Base-by-base conservation (phyloP, 2,113 vertebrate genomes). In the Columbina picui region DNA sequence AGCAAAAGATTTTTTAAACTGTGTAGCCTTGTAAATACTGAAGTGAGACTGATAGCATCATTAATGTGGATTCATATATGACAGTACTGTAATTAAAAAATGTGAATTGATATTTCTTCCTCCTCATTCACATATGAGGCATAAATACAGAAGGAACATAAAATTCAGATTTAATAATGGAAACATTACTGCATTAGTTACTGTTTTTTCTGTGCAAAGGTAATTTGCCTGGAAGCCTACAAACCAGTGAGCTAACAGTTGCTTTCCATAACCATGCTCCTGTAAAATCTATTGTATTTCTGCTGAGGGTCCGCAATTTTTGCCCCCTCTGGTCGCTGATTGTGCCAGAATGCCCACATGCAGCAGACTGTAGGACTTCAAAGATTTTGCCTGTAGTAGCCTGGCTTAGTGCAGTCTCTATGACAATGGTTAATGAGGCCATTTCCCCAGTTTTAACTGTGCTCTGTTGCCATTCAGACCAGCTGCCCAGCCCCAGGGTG, bases 351-450 rank as follows among this genome's bases (percentile, higher is more conserved):
- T 22, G 29, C 36, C 22, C 17, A 23, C n/a, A 43, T 18, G 4
- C 18, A 76, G 57, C 30, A 50, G 55, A 12, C 16, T 32, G 34
- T 12, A 32, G 23, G 19, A 32, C 36, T 52, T 45, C 3, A 26
- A 77, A 69, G 61, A 27, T 19, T 13, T 84, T 60, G 49, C 25
- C 27, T 29, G 0, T 0, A 65, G 52, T 7, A 38, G 27, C 27
- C 27, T 45, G 23, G 59, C 12, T 45, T 50, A 8, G 10, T 21
- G 30, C 61, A 60, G 69, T 9, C 9, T 56, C 14, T 32, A 1
- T 0, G 4, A 9, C 19, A 45, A 6, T 8, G 52, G 30, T 4
- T 12, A 22, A 11, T 0, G 7, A 39, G 39, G 32, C 32, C 3
- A 1, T 38, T 65, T 22, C 60, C 34, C 27, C 43, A 49, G 25